Base-by-base conservation (phyloP, 2,888 invertebrate species). In the Latrodectus elegans region DNA sequence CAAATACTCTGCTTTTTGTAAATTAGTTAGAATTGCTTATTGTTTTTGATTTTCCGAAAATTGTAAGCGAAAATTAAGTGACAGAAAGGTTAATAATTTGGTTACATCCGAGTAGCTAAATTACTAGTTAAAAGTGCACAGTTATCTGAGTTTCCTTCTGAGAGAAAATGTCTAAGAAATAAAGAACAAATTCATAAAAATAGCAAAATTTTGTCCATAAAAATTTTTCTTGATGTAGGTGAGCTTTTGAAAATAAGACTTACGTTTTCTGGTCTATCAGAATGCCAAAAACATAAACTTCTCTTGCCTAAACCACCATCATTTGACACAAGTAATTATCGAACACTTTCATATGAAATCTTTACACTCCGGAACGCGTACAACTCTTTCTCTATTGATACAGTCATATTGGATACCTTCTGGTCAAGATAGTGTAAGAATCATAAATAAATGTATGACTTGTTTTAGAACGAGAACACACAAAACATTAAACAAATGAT, bases 271-370 rank as follows among this genome's bases (percentile, higher is more conserved):
- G 64, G 49, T 4, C 15, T 71, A n/a, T 14, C 76, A 52, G 52
- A 15, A 0, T 52, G 6, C 14, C 65, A 68, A 52, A 84, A 78
- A 77, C 55, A 73, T 65, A 52, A 12, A 26, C 38, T 64, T 4
- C n/a, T 67, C n/a, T 67, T 0, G n/a, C 77, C 76, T 49, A 68
- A 65, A 10, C n/a, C 4, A 11, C 22, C 22, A n/a, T 17, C 14
- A 26, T 17, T 60, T 84, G 0, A 72, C 72, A 15, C 1, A 22
- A 22, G 22, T 22, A 67, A 2, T 84, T n/a, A 64, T 68, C 1
- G 9, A 53, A 4, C 12, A 88, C 38, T n/a, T 60, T 6, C 91
- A 91, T 88, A 1, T 75, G 4, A 72, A 73, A n/a, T 22, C 2
- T 2, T 22, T 67, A 22, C 17, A 17, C 67, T 22, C 22, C 22